Conservation (phyloP, 2,888 invertebrate species). For the Leptura quadrifasciata region DNA sequence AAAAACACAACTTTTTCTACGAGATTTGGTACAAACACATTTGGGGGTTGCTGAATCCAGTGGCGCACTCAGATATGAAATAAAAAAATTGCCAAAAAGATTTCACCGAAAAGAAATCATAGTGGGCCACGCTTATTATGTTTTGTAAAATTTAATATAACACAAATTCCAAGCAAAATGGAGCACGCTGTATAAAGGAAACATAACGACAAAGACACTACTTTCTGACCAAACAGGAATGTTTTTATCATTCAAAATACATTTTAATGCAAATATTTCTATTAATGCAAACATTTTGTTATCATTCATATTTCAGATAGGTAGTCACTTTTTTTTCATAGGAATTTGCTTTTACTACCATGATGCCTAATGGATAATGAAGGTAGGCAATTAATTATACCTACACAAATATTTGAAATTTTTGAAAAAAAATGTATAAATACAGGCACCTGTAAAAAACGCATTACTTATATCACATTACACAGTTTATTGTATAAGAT, state of each 20-base stretch:
- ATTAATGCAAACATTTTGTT: constrained; percentile 3
- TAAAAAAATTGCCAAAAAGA: no score
- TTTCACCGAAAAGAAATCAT: no score
- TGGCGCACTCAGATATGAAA: no score
- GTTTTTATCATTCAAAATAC: neutral
- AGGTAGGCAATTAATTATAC: neutral
- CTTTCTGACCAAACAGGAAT: neutral
- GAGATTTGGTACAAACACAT: no score
- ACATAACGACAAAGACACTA: neutral
- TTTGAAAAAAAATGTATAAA: neutral
- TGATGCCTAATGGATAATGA: neutral
- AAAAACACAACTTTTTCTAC: no score
- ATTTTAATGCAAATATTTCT: constrained; percentile 11
- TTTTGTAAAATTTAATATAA: no score
- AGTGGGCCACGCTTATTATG: no score
- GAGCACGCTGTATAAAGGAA: no score
- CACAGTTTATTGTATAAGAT: neutral
- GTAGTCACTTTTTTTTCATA: neutral
- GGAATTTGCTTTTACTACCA: neutral
- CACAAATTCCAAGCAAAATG: no score
- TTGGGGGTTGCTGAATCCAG: no score
- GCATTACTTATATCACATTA: neutral
- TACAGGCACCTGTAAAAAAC: neutral
- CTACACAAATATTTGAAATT: neutral
- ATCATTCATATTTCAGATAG: neutral